phyloP scores from a whole-genome alignment of 2,888 invertebrate genomes.

The Leptarthrus brevirostris region DNA sequence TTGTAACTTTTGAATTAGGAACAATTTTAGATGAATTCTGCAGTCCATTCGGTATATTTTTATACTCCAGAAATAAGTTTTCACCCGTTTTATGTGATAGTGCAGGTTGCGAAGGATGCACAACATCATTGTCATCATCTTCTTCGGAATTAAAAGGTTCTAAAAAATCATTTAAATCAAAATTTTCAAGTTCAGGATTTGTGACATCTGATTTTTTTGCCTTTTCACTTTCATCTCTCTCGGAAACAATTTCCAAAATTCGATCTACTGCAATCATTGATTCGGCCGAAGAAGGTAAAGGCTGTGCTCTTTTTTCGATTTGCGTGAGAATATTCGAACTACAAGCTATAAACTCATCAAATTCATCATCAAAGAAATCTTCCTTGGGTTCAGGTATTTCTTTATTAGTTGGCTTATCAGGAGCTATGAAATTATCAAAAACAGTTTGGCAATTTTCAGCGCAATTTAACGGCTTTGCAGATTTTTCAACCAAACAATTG shows the following conservation, averaged over 20 bases:
- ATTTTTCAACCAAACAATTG: no score
- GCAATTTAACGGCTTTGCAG: neutral
- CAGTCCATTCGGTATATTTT: no score
- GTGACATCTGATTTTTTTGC: slow-evolving; percentile 12
- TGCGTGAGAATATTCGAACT: slow-evolving; percentile 51
- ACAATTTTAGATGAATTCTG: no score
- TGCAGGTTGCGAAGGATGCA: neutral
- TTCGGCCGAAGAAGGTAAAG: neutral
- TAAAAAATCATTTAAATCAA: slow-evolving; percentile 69
- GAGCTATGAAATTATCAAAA: no score
- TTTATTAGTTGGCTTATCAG: no score
- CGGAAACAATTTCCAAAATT: neutral
- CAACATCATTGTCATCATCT: slow-evolving; percentile 42
- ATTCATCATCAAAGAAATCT: slow-evolving; percentile 56
- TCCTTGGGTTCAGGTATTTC: neutral
- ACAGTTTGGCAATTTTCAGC: neutral
- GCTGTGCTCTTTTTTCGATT: slow-evolving; percentile 46
- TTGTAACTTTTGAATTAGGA: neutral
- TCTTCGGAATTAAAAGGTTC: slow-evolving; percentile 68
- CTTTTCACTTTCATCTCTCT: neutral
- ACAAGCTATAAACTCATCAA: slow-evolving; percentile 54
- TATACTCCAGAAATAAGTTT: no score
- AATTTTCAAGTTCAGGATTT: slow-evolving; percentile 61
- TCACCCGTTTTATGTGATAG: no score
- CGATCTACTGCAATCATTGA: neutral